Conservation (phyloP, 2,888 invertebrate species). For the Acholoe squamosa region DNA sequence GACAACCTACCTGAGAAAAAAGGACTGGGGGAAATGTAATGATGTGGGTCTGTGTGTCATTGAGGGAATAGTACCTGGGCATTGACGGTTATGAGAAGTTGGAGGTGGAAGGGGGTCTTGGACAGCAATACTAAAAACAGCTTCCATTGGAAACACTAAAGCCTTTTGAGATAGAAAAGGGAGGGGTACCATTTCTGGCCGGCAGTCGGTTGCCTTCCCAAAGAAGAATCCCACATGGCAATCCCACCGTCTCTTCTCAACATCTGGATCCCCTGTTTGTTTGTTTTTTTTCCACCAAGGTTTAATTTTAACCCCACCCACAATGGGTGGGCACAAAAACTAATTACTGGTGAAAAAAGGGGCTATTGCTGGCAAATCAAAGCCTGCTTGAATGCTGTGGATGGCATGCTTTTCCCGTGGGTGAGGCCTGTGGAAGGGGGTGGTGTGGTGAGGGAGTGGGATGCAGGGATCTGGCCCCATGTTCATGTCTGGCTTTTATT, state of each 20-base stretch:
- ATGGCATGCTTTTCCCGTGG: background rate
- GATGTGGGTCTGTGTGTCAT: no score
- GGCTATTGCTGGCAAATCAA: background rate
- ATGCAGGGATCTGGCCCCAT: no score
- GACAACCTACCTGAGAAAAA: no score
- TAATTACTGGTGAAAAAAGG: background rate
- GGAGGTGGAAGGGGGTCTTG: background rate
- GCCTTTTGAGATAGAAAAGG: background rate
- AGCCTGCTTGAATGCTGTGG: background rate
- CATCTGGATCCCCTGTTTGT: background rate
- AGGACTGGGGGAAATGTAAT: no score
- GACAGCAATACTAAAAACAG: background rate
- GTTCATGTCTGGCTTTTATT: no score
- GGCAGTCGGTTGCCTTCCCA: background rate
- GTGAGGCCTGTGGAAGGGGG: background rate
- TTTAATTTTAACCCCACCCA: background rate
- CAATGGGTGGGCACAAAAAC: conserved; percentile 2
- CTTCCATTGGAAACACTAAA: background rate
- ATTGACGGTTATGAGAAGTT: background rate
- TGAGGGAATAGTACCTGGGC: no score
- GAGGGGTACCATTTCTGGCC: background rate
- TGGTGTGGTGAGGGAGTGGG: no score
- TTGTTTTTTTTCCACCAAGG: background rate
- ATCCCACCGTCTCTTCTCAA: background rate
- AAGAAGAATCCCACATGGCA: background rate